Evolutionary conservation across 1,140 invertebrate genomes (phyloP), one percentile per base, ranked within the genome.

Genomic region (silkworm (Bombyx mori)): DNA sequence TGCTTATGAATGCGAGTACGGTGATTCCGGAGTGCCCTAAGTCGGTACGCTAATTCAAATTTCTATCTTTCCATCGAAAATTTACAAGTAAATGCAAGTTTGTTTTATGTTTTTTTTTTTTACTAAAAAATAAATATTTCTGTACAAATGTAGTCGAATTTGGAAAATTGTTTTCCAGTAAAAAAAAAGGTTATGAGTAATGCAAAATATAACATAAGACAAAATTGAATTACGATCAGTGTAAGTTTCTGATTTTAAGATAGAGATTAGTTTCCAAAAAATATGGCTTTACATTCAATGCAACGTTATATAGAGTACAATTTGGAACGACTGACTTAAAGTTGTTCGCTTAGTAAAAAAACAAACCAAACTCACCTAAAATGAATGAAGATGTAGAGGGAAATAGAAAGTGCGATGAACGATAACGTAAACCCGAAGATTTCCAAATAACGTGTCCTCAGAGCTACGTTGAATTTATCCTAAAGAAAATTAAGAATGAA

Each of bases 1-100:
- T 96, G 95, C 75, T 94, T 94, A 76, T 98, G 96, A 56, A 98
- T 96, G 56, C 93, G 90, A 3, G 96, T 98, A 56, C 96, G 90
- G 70, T 95, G 95, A 69, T 97, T 97, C 59, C 93, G 90, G 42
- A 98, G 79, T 49, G 92, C 93, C 66, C 95, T 96, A 84, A n/a
- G 82, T 82, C 61, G 44, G 26, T 35, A 57, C 56, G 46, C 43
- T n/a, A 44, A 35, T 35, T 35, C 26, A 35, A 35, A 35, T 35
- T 35, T 35, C 26, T 35, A 35, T 35, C 26, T 35, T 35, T 35
- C 26, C 26, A 35, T 42, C 52, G 26, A 12, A 10, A 35, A 50
- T 47, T 55, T 58, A 48, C n/a, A 42, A 6, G n/a, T 49, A 46
- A 18, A 35, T 26, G 44, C 50, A 43, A 0, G 8, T 6, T 47